phyloP scores from a whole-genome alignment of 2,113 vertebrate genomes.

The Sarotherodon lohbergeri region DNA sequence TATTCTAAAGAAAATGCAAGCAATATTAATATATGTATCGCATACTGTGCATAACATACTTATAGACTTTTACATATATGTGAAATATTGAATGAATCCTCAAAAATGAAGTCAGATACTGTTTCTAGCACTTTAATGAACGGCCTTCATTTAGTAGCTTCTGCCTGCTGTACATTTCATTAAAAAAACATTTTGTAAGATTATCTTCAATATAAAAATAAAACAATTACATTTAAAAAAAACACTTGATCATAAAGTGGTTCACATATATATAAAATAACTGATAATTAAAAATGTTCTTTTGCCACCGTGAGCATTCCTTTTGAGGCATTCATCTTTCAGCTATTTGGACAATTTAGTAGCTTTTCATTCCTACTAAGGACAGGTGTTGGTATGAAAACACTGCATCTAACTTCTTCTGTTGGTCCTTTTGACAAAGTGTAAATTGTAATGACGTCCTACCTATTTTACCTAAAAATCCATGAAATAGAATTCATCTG shows the following conservation, averaged over 20 bases:
- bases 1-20: not conserved
- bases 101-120: conserved; percentile 16
- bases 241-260: conserved; percentile 63
- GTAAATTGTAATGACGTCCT: not conserved
- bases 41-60: not conserved
- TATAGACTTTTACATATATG: not conserved
- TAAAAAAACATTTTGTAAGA: conserved; percentile 42
- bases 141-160: conserved; percentile 61
- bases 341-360: not conserved
- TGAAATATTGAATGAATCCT: not conserved
- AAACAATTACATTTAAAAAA: conserved; percentile 47
- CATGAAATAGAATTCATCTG: not conserved
- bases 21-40: not conserved
- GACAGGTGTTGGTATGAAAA: conserved; percentile 40
- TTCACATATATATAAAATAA: conserved; percentile 55
- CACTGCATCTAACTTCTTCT: not conserved
- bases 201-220: conserved; percentile 62
- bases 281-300: not conserved
- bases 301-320: conserved; percentile 15
- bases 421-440: not conserved
- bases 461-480: not conserved
- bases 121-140: not conserved
- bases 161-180: conserved; percentile 31
- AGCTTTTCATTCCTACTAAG: conserved; percentile 50
- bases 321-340: conserved; percentile 17